Base-by-base conservation (phyloP, 2,888 invertebrate genomes). In the Ochlodes sylvanus region DNA sequence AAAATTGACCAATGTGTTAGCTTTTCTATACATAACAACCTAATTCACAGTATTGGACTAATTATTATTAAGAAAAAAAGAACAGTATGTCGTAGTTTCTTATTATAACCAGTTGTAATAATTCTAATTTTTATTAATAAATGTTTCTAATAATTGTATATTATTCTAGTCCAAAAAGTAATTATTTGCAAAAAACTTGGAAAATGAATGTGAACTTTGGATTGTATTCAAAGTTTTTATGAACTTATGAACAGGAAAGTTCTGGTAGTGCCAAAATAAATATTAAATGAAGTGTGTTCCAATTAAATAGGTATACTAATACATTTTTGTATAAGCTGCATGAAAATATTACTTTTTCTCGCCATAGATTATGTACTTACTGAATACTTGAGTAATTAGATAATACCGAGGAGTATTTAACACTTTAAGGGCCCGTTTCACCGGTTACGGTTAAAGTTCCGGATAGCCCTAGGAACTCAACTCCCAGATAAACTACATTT, bases 221-320 rank as follows among this genome's bases (percentile, higher is more conserved):
- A 38, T 38, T 38, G 12, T 38, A 9, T 12, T 12, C 10, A 38
- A 38, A 38, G 12, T 38, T 38, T 12, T 10, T 12, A 34, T 9
- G 1, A 10, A 9, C 17, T 5, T 17, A 5, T 47, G n/a, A 7
- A 47, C 9, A 17, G 15, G 19, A 21, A 19, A 50, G 12, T 50
- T 12, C 50, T 50, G 50, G 19, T 17, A 10, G 50, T 50, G 50
- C 50, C 50, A 50, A 50, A 50, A 10, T 50, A n/a, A n/a, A 9
- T 17, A 15, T 6, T 7, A 47, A 6, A 47, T 15, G 5, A 15
- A 44, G 6, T 44, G 47, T 47, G 47, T 17, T 7, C 14, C 14
- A 0, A 7, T 17, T 38, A 12, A 12, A 38, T 38, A 38, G 47
- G 17, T 47, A 42, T 17, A 9, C 15, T 47, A 47, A n/a, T 12